Evolutionary conservation across 92 coral and sea anemone genomes (phyloP).

Genomic region (Zoanthus solanderi): DNA sequence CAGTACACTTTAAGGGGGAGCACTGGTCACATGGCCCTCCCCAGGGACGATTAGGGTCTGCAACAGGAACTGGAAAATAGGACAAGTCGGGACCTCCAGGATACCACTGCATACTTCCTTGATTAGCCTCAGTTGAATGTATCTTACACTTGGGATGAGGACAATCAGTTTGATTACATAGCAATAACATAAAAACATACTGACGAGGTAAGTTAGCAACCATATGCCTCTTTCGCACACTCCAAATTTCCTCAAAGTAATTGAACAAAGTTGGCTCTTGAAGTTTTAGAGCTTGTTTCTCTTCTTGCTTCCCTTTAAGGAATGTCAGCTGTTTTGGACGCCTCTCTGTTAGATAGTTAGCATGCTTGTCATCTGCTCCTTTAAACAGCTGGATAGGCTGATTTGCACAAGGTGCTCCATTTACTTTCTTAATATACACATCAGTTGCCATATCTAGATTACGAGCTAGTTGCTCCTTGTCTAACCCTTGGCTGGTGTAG

Average conservation of each 20-base stretch:
- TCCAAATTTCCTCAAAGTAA: slow-evolving; percentile 66
- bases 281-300: slow-evolving; percentile 41
- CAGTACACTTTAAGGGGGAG: slow-evolving; percentile 19
- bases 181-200: slow-evolving; percentile 61
- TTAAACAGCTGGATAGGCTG: slow-evolving; percentile 55
- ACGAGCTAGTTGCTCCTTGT: slow-evolving; percentile 55
- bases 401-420: slow-evolving; percentile 75
- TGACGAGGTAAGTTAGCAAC: slow-evolving; percentile 48
- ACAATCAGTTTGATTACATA: slow-evolving; percentile 47
- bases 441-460: slow-evolving; percentile 66
- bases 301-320: slow-evolving; percentile 59
- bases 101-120: slow-evolving; percentile 41
- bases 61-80: slow-evolving; percentile 54
- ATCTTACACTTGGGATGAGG: slow-evolving; percentile 56
- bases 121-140: background rate
- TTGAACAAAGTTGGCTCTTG: slow-evolving; percentile 49
- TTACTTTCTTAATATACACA: slow-evolving; percentile 60
- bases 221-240: slow-evolving; percentile 61
- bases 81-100: slow-evolving; percentile 57
- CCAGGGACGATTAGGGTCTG: slow-evolving; percentile 26
- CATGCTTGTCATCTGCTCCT: slow-evolving; percentile 61
- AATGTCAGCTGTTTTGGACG: slow-evolving; percentile 61
- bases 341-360: slow-evolving; percentile 45
- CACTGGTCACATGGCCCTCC: slow-evolving; percentile 32
- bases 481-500: slow-evolving; percentile 53